Percentiles rank a stretch among this genome's conserved stretches.
Evolutionary conservation across 2,113 vertebrate species (phyloP).

Genomic region (Macaca fascicularis): DNA sequence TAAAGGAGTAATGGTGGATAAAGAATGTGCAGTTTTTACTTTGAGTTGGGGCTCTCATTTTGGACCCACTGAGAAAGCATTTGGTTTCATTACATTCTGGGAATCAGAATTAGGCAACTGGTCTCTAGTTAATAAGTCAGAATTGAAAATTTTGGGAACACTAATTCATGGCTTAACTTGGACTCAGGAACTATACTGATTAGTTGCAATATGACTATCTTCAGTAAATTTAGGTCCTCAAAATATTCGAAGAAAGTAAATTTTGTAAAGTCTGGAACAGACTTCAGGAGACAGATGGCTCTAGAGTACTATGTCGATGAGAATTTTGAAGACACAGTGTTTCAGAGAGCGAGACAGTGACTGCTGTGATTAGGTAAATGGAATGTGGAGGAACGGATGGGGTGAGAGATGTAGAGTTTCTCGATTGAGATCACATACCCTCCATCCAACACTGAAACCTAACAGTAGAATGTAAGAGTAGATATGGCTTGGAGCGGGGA

Average conservation of each 20-base stretch:
- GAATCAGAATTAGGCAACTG: background rate
- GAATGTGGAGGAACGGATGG: background rate
- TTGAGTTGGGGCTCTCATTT: background rate
- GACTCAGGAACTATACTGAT: background rate
- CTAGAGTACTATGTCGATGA: background rate
- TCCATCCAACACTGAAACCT: background rate
- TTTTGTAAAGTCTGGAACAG: background rate
- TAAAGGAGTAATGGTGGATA: background rate
- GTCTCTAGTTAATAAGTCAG: background rate
- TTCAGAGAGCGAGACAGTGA: background rate
- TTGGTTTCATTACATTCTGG: background rate
- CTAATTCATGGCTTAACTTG: background rate
- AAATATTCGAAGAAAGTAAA: background rate
- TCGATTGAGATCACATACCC: background rate
- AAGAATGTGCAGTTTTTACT: background rate
- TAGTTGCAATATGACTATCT: background rate
- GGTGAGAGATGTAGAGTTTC: background rate
- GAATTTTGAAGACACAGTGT: background rate
- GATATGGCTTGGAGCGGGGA: background rate
- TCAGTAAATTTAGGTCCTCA: background rate
- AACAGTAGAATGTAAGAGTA: background rate
- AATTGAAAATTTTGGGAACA: background rate
- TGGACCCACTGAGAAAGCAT: background rate
- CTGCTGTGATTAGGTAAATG: background rate
- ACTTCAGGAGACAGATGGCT: background rate